phyloP scores from a whole-genome alignment of 2,113 vertebrate species.

The Trematomus loennbergii region DNA sequence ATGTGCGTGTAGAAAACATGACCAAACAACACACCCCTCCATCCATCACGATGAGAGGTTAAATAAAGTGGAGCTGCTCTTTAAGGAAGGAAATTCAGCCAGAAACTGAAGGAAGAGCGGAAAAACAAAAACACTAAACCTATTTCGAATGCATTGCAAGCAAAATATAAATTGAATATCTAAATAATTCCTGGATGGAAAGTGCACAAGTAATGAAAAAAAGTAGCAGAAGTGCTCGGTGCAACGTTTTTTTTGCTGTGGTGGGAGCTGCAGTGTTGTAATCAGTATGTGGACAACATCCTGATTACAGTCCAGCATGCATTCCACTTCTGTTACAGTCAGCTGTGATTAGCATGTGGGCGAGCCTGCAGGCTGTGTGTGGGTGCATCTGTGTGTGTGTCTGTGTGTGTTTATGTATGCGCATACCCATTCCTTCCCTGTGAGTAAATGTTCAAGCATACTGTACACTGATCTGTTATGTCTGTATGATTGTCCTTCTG shows the following conservation, averaged over 20 bases:
- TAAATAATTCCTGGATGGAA: slow-evolving; percentile 12
- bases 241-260: slow-evolving; percentile 11
- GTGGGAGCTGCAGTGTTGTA: slow-evolving; percentile 40
- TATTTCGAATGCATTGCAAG: not conserved
- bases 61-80: slow-evolving; percentile 56
- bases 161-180: not conserved
- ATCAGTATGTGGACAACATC: slow-evolving; percentile 64
- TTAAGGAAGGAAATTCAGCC: slow-evolving; percentile 26
- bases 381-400: not conserved
- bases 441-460: slow-evolving; percentile 4
- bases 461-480: not conserved
- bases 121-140: not conserved
- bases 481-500: not conserved
- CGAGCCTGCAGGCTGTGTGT: slow-evolving; percentile 30
- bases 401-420: slow-evolving; percentile 16
- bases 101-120: not conserved
- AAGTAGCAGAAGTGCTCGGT: not conserved
- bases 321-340: slow-evolving; percentile 54
- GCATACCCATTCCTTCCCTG: slow-evolving; percentile 14
- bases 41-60: slow-evolving; percentile 59
- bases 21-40: slow-evolving; percentile 67
- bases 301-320: slow-evolving; percentile 60
- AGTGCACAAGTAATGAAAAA: slow-evolving; percentile 21
- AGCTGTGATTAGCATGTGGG: slow-evolving; percentile 63
- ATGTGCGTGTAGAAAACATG: slow-evolving; percentile 46